Conservation (phyloP, 2,888 invertebrate species). For the Sphaeridia pumilis region DNA sequence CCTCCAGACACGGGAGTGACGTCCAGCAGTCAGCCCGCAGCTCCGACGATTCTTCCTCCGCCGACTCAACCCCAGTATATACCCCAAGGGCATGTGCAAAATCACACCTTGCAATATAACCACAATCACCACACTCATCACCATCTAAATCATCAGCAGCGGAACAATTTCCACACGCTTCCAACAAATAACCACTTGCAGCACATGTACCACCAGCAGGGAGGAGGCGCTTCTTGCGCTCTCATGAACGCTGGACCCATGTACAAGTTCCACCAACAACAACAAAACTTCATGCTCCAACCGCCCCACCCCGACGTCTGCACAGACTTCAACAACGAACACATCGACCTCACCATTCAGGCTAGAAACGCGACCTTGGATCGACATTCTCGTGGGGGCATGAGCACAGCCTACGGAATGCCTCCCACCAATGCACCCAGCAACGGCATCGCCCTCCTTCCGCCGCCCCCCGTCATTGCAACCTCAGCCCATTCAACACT, state of each 20-base stretch:
- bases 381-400: no score
- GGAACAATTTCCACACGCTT: slow-evolving; percentile 14
- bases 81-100: neutral
- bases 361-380: slow-evolving; percentile 10
- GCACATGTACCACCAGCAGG: slow-evolving; percentile 2
- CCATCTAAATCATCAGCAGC: slow-evolving; percentile 4
- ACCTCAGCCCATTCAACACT: neutral
- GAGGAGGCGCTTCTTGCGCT: slow-evolving; percentile 12
- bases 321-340: slow-evolving; percentile 25
- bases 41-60: neutral
- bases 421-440: neutral
- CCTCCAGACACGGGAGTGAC: no score
- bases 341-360: slow-evolving; percentile 21
- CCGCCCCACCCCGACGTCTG: slow-evolving; percentile 28
- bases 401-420: no score
- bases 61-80: neutral
- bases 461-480: no score
- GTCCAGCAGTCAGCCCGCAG: neutral
- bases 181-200: slow-evolving; percentile 12
- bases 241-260: slow-evolving; percentile 15
- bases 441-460: neutral
- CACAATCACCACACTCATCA: slow-evolving; percentile 15
- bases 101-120: slow-evolving; percentile 9
- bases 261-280: slow-evolving; percentile 2
- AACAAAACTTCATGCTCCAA: neutral